phyloP scores from a whole-genome alignment of 2,888 invertebrate genomes.

The Acleris sparsana region DNA sequence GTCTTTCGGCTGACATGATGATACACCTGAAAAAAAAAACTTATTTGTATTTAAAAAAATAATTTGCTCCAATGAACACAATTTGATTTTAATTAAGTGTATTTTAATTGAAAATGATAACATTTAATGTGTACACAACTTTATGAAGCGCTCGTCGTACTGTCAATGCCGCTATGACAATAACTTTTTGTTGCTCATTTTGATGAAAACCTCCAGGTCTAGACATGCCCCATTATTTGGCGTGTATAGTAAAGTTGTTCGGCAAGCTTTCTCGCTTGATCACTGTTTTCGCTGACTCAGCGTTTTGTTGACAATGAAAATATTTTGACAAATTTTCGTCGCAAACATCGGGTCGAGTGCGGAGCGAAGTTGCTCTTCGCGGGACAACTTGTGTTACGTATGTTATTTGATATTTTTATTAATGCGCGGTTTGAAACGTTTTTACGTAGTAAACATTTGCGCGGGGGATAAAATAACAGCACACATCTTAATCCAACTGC shows the following conservation, averaged over 20 bases:
- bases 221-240: not conserved
- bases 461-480: conserved; percentile 23
- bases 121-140: too few relatives aligned
- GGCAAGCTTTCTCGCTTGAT: conserved; percentile 19
- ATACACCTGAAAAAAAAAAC: too few relatives aligned
- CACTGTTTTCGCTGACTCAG: conserved; percentile 38
- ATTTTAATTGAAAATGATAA: too few relatives aligned
- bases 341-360: conserved; percentile 43
- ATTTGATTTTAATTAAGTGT: too few relatives aligned
- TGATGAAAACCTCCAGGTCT: not conserved
- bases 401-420: conserved; percentile 38
- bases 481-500: conserved; percentile 11
- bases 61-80: too few relatives aligned
- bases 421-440: conserved; percentile 30
- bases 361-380: conserved; percentile 38
- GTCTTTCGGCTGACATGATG: too few relatives aligned
- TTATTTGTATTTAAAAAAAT: too few relatives aligned
- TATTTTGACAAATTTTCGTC: conserved; percentile 50
- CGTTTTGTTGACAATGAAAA: conserved; percentile 44
- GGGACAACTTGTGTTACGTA: conserved; percentile 31
- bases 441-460: conserved; percentile 30
- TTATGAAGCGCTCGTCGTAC: too few relatives aligned
- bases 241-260: conserved; percentile 6
- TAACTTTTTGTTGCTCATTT: not conserved
- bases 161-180: too few relatives aligned